phyloP scores from a whole-genome alignment of 2,113 vertebrate genomes.

The Parotia lawesii region DNA sequence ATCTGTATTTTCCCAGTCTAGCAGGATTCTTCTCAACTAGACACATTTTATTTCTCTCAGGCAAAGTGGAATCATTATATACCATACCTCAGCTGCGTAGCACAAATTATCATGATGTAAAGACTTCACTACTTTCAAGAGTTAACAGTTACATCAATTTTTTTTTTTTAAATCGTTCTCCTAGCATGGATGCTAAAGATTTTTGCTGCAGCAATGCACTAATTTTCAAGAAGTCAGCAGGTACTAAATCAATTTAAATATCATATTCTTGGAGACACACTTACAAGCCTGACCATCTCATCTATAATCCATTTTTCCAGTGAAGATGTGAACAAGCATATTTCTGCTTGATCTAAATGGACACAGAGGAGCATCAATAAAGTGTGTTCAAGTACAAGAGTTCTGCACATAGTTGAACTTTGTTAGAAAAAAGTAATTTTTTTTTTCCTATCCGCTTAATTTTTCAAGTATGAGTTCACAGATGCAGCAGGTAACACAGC shows the following conservation, averaged over 20 bases:
- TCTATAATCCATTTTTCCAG: background rate
- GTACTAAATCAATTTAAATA: background rate
- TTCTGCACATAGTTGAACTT: background rate
- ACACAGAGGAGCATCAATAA: background rate
- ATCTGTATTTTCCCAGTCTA: background rate
- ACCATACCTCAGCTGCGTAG: rapidly evolving
- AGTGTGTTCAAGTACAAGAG: background rate
- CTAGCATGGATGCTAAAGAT: background rate
- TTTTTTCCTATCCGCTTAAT: background rate
- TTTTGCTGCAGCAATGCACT: background rate
- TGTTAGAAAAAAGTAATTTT: background rate
- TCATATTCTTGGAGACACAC: background rate
- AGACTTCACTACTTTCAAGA: background rate
- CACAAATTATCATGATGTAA: background rate
- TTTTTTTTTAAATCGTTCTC: background rate
- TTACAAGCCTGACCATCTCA: background rate
- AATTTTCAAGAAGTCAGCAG: background rate
- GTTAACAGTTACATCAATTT: background rate
- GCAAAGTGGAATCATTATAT: background rate
- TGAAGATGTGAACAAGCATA: background rate
- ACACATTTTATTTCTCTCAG: background rate
- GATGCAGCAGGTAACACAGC: background rate
- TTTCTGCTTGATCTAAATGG: background rate
- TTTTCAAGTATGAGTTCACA: background rate
- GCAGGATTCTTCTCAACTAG: background rate